A percentile compares a stretch with the other conserved stretches of the same genome.
phyloP scores from a whole-genome alignment of 2,888 invertebrate species.

The Eristalis pertinax region DNA sequence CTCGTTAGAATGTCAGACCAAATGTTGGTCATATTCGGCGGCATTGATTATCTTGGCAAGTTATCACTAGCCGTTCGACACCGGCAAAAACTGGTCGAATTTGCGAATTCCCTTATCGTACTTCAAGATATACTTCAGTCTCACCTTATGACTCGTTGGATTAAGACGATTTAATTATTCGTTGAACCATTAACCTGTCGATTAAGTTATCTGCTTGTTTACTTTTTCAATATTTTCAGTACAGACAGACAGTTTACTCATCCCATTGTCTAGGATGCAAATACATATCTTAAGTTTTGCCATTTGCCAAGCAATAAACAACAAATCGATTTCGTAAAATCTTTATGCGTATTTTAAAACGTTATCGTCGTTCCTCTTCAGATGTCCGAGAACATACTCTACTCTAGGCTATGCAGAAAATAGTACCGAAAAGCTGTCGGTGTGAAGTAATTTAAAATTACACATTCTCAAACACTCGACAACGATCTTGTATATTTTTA shows the following conservation, averaged over 20 bases:
- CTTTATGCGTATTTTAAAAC: not conserved
- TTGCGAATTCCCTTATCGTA: not conserved
- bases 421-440: constrained; percentile 7
- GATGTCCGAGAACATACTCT: not conserved
- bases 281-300: not conserved
- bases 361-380: not conserved
- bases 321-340: not conserved
- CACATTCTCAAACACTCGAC: constrained; percentile 11
- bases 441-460: constrained; percentile 41
- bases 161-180: not conserved
- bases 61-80: not conserved
- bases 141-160: constrained; percentile 1
- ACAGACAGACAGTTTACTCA: constrained; percentile 1
- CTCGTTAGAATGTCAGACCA: not conserved
- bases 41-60: not conserved
- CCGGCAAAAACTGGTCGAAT: not conserved
- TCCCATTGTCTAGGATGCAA: not conserved
- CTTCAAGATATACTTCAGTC: constrained; percentile 1
- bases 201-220: constrained; percentile 24
- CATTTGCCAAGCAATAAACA: not conserved
- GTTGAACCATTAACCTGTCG: constrained; percentile 7
- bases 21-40: not conserved
- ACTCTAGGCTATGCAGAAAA: constrained; percentile 23
- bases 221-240: not conserved
- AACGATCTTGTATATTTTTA: constrained; percentile 55